Base-by-base conservation (phyloP, 2,888 invertebrate species). In the Dinocampus coccinellae region DNA sequence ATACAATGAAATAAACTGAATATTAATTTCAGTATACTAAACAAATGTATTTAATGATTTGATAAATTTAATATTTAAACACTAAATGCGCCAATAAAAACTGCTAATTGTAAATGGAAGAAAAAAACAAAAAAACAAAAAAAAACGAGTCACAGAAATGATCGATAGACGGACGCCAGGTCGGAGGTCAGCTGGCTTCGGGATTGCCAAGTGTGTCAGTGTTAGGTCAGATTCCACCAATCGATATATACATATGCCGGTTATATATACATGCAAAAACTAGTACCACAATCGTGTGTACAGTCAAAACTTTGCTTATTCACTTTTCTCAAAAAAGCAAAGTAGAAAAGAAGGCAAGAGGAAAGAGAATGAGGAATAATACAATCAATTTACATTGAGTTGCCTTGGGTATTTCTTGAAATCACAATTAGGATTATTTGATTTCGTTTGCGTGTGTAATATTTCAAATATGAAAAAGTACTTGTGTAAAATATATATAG, bases 141-240 rank as follows among this genome's bases (percentile, higher is more conserved):
- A n/a, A n/a, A n/a, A n/a, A n/a, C n/a, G 61, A 66, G 34, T 33
- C 52, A 72, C 22, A 68, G 68, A 74, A 77, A 76, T 75, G 76
- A 77, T 77, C 76, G 77, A 76, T 76, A 77, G 73, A 74, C 73
- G 73, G 76, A 77, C 76, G 75, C 75, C 77, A 66, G 73, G 76
- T 74, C 76, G 74, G 76, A 76, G 77, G 77, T 77, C 77, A 77
- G 70, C 53, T 70, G 73, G 73, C 52, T 67, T 71, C 69, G 63
- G 70, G 69, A 70, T 70, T 61, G 77, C 82, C 79, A 83, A 86
- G 84, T 85, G 80, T 86, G 85, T 85, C 85, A 85, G 85, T 85
- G 85, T 85, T 85, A 84, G 85, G 85, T 85, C 85, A 84, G 83
- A 82, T 72, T 74, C 74, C 81, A 79, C 75, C 81, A 84, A 85